Evolutionary conservation across 2,888 invertebrate species (phyloP).

Genomic region (Cotesia congregata): DNA sequence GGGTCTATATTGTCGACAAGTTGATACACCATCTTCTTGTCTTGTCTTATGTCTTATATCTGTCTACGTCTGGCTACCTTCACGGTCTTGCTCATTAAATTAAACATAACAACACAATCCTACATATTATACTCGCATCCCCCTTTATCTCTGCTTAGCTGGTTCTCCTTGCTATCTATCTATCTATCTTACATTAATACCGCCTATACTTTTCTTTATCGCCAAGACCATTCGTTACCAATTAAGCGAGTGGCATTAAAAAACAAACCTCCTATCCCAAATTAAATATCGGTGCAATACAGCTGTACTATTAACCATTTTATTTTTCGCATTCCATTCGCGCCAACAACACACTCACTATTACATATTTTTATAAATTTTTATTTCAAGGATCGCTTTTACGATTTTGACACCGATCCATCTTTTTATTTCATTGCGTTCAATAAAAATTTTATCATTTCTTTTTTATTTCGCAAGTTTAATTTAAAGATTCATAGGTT

Average conservation of each 20-base stretch:
- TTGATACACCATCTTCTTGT: neutral
- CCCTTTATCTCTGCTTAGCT: neutral
- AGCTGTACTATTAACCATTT: neutral
- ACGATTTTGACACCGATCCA: neutral
- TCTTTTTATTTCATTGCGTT: neutral
- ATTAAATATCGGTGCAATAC: neutral
- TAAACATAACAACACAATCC: slow-evolving; percentile 2
- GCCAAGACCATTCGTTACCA: slow-evolving; percentile 20
- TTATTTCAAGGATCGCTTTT: neutral
- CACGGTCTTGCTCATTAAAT: neutral
- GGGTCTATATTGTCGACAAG: neutral
- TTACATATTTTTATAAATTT: neutral
- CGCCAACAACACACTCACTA: too few species aligned
- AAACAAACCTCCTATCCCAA: slow-evolving; percentile 29
- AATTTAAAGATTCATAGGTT: neutral
- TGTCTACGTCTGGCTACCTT: neutral
- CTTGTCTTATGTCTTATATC: neutral
- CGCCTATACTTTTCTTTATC: slow-evolving; percentile 38
- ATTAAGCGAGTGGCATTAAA: slow-evolving; percentile 29
- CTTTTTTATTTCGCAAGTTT: neutral
- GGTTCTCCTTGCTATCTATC: slow-evolving; percentile 32
- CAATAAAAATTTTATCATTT: neutral
- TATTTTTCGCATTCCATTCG: neutral
- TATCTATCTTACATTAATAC: slow-evolving; percentile 24
- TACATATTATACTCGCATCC: neutral